A percentile compares a stretch with the other conserved stretches of the same genome.
Conservation (phyloP, 2,797 vertebrate species). For the Poecilia velifera region DNA sequence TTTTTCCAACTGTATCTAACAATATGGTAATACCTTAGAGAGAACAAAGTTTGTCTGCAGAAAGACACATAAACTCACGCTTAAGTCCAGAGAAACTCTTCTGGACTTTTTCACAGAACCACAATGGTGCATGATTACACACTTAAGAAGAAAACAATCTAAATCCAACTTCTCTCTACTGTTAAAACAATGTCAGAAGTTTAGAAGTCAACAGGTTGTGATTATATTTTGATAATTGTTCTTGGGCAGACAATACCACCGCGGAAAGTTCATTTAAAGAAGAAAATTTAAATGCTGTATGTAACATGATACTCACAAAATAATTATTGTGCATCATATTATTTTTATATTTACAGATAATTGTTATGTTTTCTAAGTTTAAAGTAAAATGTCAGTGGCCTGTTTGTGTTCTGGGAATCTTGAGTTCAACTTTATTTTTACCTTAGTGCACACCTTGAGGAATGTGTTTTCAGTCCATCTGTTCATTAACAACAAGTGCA, state of each 20-base stretch:
- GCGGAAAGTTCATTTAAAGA: not conserved
- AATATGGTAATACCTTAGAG: not conserved
- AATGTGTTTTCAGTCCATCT: constrained; percentile 73
- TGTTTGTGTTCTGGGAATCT: constrained; percentile 31
- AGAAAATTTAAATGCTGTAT: not conserved
- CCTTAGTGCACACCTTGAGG: constrained; percentile 68
- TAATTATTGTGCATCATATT: not conserved
- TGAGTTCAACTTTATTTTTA: constrained; percentile 47
- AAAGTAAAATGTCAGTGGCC: not conserved
- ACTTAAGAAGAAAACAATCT: not conserved
- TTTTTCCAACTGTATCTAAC: not conserved
- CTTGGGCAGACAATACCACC: not conserved
- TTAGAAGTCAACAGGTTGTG: not conserved
- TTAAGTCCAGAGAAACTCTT: not conserved
- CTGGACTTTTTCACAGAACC: not conserved
- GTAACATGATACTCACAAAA: not conserved
- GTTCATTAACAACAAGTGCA: constrained; percentile 77
- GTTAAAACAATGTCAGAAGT: not conserved
- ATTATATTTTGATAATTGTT: not conserved
- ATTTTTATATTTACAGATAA: not conserved
- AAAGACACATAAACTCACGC: not conserved
- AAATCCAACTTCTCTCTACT: not conserved
- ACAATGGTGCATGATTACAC: not conserved
- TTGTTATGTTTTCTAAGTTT: constrained; percentile 13
- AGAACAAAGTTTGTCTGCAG: not conserved